Conservation (phyloP, 2,113 vertebrate genomes). For the Archocentrus centrarchus region DNA sequence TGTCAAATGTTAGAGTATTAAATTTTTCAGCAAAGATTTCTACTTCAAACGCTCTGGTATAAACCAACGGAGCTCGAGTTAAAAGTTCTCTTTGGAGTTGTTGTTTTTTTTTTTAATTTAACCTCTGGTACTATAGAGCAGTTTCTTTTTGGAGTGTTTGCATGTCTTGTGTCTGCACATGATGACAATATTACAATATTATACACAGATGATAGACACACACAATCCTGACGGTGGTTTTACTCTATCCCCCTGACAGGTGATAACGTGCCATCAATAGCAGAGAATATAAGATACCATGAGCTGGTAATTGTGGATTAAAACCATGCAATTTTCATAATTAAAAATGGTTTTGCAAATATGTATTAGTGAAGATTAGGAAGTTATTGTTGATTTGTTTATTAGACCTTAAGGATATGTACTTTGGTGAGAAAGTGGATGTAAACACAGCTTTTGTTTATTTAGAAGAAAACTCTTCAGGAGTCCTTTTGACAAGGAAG, state of each 20-base stretch:
- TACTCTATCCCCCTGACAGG: background rate
- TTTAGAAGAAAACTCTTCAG: background rate
- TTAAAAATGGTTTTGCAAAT: background rate
- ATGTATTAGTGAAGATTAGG: background rate
- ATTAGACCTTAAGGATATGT: background rate
- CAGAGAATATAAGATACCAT: background rate
- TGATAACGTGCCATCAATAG: background rate
- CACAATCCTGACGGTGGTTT: background rate
- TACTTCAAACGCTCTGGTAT: background rate
- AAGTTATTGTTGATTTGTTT: background rate
- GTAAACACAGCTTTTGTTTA: background rate
- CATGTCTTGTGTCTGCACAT: background rate
- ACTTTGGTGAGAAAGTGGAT: background rate
- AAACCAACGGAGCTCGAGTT: background rate
- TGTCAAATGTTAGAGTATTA: constrained; percentile 8
- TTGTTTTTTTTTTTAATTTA: background rate
- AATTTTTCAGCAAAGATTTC: constrained; percentile 34
- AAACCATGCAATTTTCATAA: background rate
- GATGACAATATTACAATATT: background rate
- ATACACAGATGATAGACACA: background rate
- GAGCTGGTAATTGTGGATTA: background rate
- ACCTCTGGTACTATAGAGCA: background rate
- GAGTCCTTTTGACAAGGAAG: background rate
- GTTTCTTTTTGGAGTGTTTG: background rate
- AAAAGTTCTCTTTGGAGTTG: background rate